These are phyloP conservation scores for Chunga burmeisteri DNA, from an alignment of 2,113 vertebrate genomes.

Conservation along the genomic window DNA sequence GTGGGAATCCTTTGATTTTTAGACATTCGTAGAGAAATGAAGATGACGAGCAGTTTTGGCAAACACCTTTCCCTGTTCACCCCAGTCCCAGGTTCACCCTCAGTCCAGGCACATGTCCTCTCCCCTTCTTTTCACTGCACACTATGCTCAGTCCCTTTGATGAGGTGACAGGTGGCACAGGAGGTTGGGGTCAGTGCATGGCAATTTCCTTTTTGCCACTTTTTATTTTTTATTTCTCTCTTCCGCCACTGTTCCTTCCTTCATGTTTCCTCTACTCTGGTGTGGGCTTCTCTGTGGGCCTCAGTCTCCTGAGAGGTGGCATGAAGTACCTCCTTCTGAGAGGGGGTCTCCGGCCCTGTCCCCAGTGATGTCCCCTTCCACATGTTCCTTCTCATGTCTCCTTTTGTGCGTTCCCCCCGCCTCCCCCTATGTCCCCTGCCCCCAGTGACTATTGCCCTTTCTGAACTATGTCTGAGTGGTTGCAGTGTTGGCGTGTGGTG, in stretches of 20 bases:
- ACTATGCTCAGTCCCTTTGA: fast-evolving
- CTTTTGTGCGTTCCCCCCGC: neutral
- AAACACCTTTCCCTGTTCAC: neutral
- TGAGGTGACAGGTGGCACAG: neutral
- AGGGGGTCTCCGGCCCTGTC: neutral
- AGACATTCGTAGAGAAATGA: neutral
- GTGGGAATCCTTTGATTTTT: neutral
- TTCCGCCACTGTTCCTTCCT: neutral
- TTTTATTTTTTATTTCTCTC: neutral
- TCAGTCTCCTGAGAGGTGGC: neutral
- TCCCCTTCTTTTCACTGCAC: neutral
- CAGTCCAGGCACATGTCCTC: neutral
- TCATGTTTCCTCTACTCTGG: neutral
- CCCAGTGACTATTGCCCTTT: neutral
- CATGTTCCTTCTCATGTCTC: neutral
- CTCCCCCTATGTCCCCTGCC: neutral
- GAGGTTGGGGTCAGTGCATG: neutral
- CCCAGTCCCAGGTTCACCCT: neutral
- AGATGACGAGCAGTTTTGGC: fast-evolving
- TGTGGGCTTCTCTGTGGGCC: neutral
- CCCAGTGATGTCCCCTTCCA: neutral
- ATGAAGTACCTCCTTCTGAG: neutral
- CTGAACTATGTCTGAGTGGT: neutral
- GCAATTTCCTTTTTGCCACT: neutral
- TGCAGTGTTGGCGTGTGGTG: neutral